Conservation (phyloP, 1,140 invertebrate genomes). For the Idris sp. region DNA sequence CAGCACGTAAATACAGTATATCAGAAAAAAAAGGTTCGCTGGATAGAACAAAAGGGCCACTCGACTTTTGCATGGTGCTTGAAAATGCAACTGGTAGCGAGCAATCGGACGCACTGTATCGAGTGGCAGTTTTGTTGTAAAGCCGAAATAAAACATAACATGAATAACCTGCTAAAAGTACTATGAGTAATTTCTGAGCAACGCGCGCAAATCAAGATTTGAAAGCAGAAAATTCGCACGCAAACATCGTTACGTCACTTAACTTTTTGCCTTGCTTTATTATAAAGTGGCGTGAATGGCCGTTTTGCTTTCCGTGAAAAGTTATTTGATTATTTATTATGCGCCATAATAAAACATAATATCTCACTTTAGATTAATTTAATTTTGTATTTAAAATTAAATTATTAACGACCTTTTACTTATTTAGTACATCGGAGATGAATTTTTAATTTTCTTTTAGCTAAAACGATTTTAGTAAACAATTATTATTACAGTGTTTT, state of each 20-base stretch:
- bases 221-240: slow-evolving; percentile 51
- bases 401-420: too few relatives aligned
- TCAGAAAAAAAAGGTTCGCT: slow-evolving; percentile 66
- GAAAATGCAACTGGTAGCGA: slow-evolving; percentile 74
- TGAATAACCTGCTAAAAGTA: slow-evolving; percentile 64
- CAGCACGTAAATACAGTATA: slow-evolving; percentile 67
- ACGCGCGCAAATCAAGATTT: slow-evolving; percentile 38
- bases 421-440: too few relatives aligned
- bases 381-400: neutral
- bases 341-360: slow-evolving; percentile 11
- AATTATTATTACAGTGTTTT: too few relatives aligned
- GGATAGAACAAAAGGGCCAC: slow-evolving; percentile 45
- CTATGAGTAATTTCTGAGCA: slow-evolving; percentile 44
- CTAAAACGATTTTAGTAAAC: too few relatives aligned
- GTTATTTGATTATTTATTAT: slow-evolving; percentile 21
- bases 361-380: slow-evolving; percentile 6
- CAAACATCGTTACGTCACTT: slow-evolving; percentile 55
- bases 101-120: slow-evolving; percentile 64
- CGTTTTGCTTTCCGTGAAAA: slow-evolving; percentile 25
- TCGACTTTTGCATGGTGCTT: slow-evolving; percentile 65
- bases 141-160: slow-evolving; percentile 58
- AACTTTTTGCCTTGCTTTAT: slow-evolving; percentile 13
- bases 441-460: neutral
- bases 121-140: slow-evolving; percentile 65
- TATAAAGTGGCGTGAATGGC: slow-evolving; percentile 16